Percentiles rank a stretch among this genome's conserved stretches.
These are phyloP conservation scores for Lochmaea crataegi DNA, from an alignment of 2,888 invertebrate species.

Conservation along the genomic window DNA sequence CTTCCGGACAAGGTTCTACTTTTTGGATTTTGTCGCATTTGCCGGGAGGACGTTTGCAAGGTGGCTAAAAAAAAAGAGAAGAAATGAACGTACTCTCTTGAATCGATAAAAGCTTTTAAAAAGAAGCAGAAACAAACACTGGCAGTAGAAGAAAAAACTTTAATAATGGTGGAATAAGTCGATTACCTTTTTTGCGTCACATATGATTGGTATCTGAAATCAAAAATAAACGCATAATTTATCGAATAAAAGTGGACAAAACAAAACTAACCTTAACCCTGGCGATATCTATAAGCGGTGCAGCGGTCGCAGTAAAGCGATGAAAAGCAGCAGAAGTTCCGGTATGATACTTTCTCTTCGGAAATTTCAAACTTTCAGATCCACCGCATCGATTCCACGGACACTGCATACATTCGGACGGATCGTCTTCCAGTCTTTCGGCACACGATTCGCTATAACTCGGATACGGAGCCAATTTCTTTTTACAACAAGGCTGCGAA, in stretches of 20 bases:
- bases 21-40: constrained; percentile 29
- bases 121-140: too few species aligned
- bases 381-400: constrained; percentile 51
- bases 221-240: not conserved
- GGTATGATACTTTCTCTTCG: constrained; percentile 50
- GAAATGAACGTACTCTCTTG: too few species aligned
- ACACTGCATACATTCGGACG: constrained; percentile 54
- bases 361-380: constrained; percentile 48
- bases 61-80: constrained; percentile 19
- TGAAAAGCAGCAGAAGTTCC: not conserved
- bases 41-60: constrained; percentile 34
- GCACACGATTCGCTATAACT: constrained; percentile 54
- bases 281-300: not conserved
- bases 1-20: constrained; percentile 13
- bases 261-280: not conserved
- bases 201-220: not conserved
- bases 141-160: too few species aligned
- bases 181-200: constrained; percentile 25
- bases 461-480: constrained; percentile 53
- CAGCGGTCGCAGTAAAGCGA: not conserved
- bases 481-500: constrained; percentile 46
- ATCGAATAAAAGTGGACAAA: not conserved
- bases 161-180: too few species aligned
- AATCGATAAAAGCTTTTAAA: too few species aligned
- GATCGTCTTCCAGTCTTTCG: constrained; percentile 48